Conservation (phyloP, 1,140 invertebrate genomes). For the Saccostrea glomerata region DNA sequence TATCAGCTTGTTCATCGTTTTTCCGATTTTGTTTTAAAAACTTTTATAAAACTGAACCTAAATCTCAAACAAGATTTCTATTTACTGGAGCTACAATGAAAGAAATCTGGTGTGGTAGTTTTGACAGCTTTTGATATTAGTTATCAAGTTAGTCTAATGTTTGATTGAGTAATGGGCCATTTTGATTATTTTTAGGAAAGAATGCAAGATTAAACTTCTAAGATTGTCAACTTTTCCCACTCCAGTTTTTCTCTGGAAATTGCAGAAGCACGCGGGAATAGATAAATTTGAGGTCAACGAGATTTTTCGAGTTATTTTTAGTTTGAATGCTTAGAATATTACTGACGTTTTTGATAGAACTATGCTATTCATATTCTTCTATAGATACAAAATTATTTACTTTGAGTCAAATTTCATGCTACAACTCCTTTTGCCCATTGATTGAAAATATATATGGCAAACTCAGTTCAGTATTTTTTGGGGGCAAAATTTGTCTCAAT, state of each 20-base stretch:
- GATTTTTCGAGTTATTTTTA: neutral
- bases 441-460: no score
- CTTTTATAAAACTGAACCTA: no score
- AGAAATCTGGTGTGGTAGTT: neutral
- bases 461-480: no score
- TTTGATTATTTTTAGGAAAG: slow-evolving; percentile 6
- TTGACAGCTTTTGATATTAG: neutral
- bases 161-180: slow-evolving; percentile 31
- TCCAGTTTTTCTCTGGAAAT: neutral
- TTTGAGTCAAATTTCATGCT: no score
- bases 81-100: neutral
- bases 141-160: neutral
- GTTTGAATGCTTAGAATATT: neutral
- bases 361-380: no score
- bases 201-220: neutral
- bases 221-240: neutral
- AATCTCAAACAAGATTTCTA: no score
- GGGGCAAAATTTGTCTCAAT: no score
- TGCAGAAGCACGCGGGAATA: neutral
- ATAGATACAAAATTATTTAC: no score
- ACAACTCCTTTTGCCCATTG: no score
- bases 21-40: no score
- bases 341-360: no score
- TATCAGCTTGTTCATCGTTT: no score
- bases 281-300: neutral